These are phyloP conservation scores for Bubalus kerabau DNA, from an alignment of 2,113 vertebrate species.

Conservation along the genomic window DNA sequence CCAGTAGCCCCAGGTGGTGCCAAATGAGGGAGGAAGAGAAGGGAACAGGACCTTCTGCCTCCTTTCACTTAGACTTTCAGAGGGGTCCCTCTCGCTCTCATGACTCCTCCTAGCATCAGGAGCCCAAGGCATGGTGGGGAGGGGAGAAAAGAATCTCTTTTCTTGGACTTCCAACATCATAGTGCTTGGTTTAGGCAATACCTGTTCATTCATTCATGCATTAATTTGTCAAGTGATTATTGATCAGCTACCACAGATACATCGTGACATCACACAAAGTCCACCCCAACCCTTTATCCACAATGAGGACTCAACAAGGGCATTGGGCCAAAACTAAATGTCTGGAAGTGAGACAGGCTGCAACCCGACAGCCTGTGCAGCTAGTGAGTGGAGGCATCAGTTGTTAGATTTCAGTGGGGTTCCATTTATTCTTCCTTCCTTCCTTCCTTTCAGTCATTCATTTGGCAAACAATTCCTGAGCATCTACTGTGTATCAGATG, in stretches of 20 bases:
- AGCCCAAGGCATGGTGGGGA: neutral
- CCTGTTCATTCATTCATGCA: neutral
- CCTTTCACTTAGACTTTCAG: neutral
- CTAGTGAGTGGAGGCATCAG: neutral
- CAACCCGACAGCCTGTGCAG: neutral
- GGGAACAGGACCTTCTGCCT: neutral
- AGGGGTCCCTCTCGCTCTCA: neutral
- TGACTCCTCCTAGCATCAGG: neutral
- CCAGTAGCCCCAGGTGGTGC: neutral
- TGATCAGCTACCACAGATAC: neutral
- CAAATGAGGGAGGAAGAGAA: neutral
- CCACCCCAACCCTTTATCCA: neutral
- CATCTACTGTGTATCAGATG: neutral
- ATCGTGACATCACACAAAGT: neutral
- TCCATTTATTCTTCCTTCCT: neutral
- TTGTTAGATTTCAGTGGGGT: neutral
- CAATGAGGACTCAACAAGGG: neutral
- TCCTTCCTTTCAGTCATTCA: neutral
- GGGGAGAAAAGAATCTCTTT: neutral
- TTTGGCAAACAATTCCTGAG: neutral
- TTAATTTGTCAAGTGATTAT: neutral
- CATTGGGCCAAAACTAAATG: neutral
- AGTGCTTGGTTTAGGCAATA: neutral
- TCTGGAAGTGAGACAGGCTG: neutral
- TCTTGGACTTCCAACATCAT: neutral